A percentile compares a stretch with the other conserved stretches of the same genome.
Evolutionary conservation across 2,888 invertebrate genomes (phyloP).

Genomic region (Chrysodeixis includens): DNA sequence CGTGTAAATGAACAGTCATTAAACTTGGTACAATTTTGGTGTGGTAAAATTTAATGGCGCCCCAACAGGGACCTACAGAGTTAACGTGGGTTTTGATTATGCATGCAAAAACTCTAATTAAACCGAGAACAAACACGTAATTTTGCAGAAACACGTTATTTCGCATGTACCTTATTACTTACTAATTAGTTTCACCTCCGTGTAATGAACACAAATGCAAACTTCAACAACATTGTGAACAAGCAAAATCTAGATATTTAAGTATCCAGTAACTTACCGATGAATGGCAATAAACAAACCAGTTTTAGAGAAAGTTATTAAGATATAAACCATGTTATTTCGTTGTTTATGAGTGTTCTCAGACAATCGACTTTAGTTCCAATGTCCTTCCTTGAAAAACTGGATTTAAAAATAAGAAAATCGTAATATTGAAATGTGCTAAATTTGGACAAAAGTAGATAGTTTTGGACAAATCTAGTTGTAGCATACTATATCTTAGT

Average conservation of each 20-base stretch:
- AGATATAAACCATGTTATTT: neutral
- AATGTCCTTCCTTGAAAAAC: too few relatives aligned
- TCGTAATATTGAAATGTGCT: too few relatives aligned
- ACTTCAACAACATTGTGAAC: slow-evolving; percentile 11
- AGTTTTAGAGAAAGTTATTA: neutral
- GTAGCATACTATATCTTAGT: too few relatives aligned
- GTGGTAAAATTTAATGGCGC: neutral
- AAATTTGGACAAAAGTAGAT: too few relatives aligned
- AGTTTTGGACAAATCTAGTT: too few relatives aligned
- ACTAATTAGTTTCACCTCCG: slow-evolving; percentile 54
- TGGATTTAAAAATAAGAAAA: too few relatives aligned
- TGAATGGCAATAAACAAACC: neutral
- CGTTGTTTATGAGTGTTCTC: too few relatives aligned
- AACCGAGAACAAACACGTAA: slow-evolving; percentile 29
- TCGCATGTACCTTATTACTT: slow-evolving; percentile 36
- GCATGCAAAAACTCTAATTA: slow-evolving; percentile 27
- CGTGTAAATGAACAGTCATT: neutral
- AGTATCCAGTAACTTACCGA: neutral
- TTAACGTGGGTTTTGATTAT: slow-evolving; percentile 20
- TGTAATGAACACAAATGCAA: slow-evolving; percentile 21
- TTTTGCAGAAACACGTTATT: slow-evolving; percentile 52
- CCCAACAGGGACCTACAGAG: slow-evolving; percentile 12
- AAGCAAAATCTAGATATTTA: slow-evolving; percentile 24
- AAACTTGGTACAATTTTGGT: neutral
- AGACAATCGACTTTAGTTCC: too few relatives aligned